A percentile compares a stretch with the other conserved stretches of the same genome.
These are phyloP conservation scores for Apis cerana DNA, from an alignment of 1,140 invertebrate species.

Conservation along the genomic window DNA sequence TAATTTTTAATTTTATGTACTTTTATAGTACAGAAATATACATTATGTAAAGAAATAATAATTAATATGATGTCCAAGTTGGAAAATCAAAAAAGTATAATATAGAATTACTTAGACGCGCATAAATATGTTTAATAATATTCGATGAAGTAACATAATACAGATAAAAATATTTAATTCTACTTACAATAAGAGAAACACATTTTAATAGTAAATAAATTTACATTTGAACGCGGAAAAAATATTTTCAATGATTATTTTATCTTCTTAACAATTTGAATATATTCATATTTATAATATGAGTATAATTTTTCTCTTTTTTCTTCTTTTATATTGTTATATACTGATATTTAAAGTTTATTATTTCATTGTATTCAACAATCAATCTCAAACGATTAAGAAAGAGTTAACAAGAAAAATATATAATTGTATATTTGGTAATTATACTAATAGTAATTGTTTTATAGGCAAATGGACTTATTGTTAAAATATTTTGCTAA, in stretches of 20 bases:
- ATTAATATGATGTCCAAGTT: not conserved
- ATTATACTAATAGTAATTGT: not conserved
- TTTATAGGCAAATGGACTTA: not conserved
- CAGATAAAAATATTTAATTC: not conserved
- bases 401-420: constrained; percentile 1
- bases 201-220: not conserved
- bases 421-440: not conserved
- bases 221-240: not conserved
- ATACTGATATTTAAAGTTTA: not conserved
- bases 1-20: not conserved
- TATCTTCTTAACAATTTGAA: not conserved
- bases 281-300: constrained; percentile 1
- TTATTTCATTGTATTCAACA: not conserved
- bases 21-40: constrained; percentile 1
- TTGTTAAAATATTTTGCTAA: not conserved
- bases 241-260: not conserved
- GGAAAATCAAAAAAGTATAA: not conserved
- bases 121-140: not conserved
- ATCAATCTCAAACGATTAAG: not conserved
- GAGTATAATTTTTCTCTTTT: not conserved
- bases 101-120: not conserved
- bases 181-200: not conserved
- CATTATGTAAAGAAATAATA: not conserved
- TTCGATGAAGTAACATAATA: too few species aligned
- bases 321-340: too few species aligned